Evolutionary conservation across 1,140 invertebrate species (phyloP), one percentile per base, ranked within the genome.

Genomic region (Neodiprion pinetum): DNA sequence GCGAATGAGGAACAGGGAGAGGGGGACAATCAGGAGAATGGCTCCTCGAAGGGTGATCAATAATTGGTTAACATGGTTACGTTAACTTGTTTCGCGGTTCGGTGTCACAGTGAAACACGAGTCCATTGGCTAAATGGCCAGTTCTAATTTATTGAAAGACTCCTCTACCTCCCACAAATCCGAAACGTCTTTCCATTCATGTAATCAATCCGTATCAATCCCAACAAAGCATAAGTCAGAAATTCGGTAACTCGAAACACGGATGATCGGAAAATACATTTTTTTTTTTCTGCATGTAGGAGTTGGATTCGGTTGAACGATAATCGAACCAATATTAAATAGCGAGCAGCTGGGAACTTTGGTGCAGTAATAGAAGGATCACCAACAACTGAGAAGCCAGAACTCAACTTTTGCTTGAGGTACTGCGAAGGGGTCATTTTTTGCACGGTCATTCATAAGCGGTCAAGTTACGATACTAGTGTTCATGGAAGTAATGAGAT

Each of bases 241-340:
- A 40, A 40, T 40, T 40, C 28, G 28, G 28, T 40, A 3, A 40
- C 74, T 61, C 28, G 61, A 75, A 70, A 70, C 72, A 49, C 75
- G 68, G 75, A 50, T 61, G 14, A 71, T 48, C 76, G 67, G 76
- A 75, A 74, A 21, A 21, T 21, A 21, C 0, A 21, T 21, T 21
- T 21, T 21, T 21, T 17, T 21, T 21, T 21, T 21, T 21, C 17
- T 78, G 74, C 77, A 71, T 74, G 72, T 65, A 67, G 75, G 47
- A n/a, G 67, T 67, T 74, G 11, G 17, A 73, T 78, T 67, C 71
- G 72, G 73, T 53, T 78, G 28, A 40, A 40, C 50, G 73, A 75
- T 85, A 85, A 85, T 84, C 76, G 83, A 83, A 74, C 77, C 84
- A 84, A 84, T 83, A 85, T 85, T 83, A 83, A 82, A 82, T 80